Percentiles rank a stretch among this genome's conserved stretches.
These are phyloP conservation scores for Acrocephalus arundinaceus DNA, from an alignment of 2,113 vertebrate genomes.

Conservation along the genomic window DNA sequence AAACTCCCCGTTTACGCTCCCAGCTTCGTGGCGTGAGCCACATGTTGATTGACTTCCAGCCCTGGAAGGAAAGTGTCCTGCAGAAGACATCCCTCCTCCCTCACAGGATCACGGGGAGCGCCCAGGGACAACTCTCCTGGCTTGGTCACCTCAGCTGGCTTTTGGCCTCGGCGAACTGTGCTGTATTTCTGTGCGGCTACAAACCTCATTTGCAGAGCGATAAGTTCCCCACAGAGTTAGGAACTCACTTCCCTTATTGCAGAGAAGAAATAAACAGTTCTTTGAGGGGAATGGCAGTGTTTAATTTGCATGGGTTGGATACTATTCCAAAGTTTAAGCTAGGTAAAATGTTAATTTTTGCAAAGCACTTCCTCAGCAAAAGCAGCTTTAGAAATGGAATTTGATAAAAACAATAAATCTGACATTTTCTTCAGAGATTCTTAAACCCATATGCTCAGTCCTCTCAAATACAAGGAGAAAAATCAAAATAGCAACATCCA, in stretches of 20 bases:
- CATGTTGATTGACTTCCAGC: neutral
- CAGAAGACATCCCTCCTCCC: neutral
- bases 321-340: neutral
- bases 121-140: neutral
- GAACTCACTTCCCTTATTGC: slow-evolving; percentile 9
- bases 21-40: neutral
- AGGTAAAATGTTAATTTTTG: neutral
- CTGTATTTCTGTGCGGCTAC: neutral
- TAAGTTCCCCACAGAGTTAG: neutral
- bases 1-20: neutral
- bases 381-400: neutral
- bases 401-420: neutral
- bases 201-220: neutral
- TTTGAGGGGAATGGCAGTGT: neutral
- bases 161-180: neutral
- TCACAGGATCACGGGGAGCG: fast-evolving
- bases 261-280: slow-evolving; percentile 41
- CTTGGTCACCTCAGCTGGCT: slow-evolving; percentile 29
- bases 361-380: neutral
- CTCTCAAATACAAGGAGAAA: neutral
- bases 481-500: neutral
- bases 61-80: neutral
- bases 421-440: neutral
- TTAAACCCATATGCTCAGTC: neutral
- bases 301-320: neutral